phyloP scores from a whole-genome alignment of 1,140 invertebrate genomes.

The Hylaeus anthracinus region DNA sequence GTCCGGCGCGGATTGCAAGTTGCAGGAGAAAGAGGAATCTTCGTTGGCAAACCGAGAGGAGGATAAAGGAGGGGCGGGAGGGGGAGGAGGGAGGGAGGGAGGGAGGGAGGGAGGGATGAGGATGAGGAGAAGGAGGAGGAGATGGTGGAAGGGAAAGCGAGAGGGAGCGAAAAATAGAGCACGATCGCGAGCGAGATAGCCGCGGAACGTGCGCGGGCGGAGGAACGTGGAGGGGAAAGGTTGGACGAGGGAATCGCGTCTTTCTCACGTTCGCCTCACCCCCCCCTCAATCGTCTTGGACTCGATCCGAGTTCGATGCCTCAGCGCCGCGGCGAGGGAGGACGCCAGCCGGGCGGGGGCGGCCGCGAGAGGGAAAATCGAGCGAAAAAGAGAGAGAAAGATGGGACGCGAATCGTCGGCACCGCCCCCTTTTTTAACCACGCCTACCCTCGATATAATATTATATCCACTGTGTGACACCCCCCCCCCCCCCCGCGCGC shows the following conservation, averaged over 20 bases:
- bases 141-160: background rate
- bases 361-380: constrained; percentile 48
- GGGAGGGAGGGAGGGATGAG: constrained; percentile 5
- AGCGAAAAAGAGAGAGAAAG: constrained; percentile 58
- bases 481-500: background rate
- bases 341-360: constrained; percentile 28
- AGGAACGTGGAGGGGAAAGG: background rate
- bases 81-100: background rate
- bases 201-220: constrained; percentile 5
- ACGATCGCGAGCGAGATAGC: background rate
- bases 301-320: constrained; percentile 72
- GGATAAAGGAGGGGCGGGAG: background rate
- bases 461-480: constrained; percentile 62
- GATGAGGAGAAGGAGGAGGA: background rate
- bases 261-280: constrained; percentile 47
- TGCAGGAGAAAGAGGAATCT: constrained; percentile 36
- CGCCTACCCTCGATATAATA: constrained; percentile 73
- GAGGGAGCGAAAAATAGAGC: too few species aligned
- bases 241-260: constrained; percentile 3
- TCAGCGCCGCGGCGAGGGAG: constrained; percentile 67
- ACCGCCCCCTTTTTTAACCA: constrained; percentile 78
- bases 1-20: constrained; percentile 43
- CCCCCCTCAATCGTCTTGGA: constrained; percentile 54
- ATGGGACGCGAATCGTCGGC: constrained; percentile 62
- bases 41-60: constrained; percentile 6